Base-by-base conservation (phyloP, 2,888 invertebrate genomes). In the Agonum fuliginosum region DNA sequence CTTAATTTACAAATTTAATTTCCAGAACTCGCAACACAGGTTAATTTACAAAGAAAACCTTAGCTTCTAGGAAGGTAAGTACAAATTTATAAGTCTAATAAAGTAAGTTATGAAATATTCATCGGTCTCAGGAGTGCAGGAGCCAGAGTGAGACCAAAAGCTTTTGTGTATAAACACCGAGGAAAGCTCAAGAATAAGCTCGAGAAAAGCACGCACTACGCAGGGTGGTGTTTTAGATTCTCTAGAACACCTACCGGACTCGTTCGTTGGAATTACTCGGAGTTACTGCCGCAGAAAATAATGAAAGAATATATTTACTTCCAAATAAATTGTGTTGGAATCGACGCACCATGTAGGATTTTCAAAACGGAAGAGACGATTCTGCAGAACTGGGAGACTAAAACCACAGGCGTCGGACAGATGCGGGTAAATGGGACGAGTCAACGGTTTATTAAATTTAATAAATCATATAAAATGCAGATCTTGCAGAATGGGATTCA, bases 41-140 rank as follows among this genome's bases (percentile, higher is more conserved):
- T 67, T 67, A 41, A 20, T 67, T 67, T 67, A 67, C 41, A 67
- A 41, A 62, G 58, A 30, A 17, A 62, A 27, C 14, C 17, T 8
- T 6, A 19, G 20, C 67, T 22, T n/a, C 24, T 37, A 22, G 41
- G 22, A 65, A 65, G 65, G 65, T 65, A 65, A 41, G 67, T 22
- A 67, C n/a, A 22, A 46, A 75, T 75, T 75, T 67, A 75, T 75
- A 75, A 67, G 34, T 51, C 48, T 67, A 67, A 67, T 75, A 75
- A 67, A 75, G 51, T 48, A 46, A 24, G 48, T 30, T 48, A 67
- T 75, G 75, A 75, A 75, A 75, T 67, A 75, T 75, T 75, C 75
- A 75, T 67, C 34, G 67, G 34, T 20, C 48, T 72, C 41, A 12
- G 22, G 37, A 43, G 62, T 24, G 37, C 14, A 17, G 12, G 8